These are phyloP conservation scores for Eriocheir sinensis DNA, from an alignment of 1,140 invertebrate genomes.

Conservation along the genomic window DNA sequence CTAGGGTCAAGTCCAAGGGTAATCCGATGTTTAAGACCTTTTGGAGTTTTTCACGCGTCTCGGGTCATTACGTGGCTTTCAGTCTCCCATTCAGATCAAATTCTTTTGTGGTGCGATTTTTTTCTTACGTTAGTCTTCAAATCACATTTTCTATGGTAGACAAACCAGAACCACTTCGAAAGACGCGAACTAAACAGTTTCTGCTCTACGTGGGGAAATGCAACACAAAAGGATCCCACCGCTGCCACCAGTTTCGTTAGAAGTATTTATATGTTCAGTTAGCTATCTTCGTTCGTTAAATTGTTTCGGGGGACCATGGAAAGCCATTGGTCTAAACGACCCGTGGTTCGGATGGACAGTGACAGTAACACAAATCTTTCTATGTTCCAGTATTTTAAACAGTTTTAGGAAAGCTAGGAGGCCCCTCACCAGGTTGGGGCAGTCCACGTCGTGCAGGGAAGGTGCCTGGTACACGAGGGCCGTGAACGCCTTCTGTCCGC, in stretches of 20 bases:
- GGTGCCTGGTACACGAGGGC: slow-evolving; percentile 78
- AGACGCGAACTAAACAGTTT: too few species aligned
- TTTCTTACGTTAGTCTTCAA: too few species aligned
- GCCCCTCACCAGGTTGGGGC: slow-evolving; percentile 74
- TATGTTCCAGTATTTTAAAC: background rate
- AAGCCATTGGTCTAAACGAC: background rate
- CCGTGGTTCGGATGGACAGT: background rate
- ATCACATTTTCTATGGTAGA: too few species aligned
- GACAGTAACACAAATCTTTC: background rate
- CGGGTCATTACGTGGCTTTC: too few species aligned
- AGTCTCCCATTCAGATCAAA: too few species aligned
- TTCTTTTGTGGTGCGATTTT: too few species aligned
- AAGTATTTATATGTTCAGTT: background rate
- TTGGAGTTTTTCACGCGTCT: too few species aligned
- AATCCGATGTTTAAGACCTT: too few species aligned
- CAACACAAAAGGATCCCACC: too few species aligned
- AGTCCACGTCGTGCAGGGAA: slow-evolving; percentile 78
- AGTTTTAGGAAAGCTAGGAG: background rate
- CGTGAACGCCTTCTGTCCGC: slow-evolving; percentile 75
- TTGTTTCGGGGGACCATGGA: background rate
- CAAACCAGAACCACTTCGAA: too few species aligned
- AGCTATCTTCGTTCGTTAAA: background rate
- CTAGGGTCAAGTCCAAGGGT: too few species aligned
- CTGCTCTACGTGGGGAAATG: too few species aligned
- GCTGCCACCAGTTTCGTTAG: background rate